These are phyloP conservation scores for Chloroceryle amazona DNA, from an alignment of 2,797 vertebrate species.

Conservation along the genomic window DNA sequence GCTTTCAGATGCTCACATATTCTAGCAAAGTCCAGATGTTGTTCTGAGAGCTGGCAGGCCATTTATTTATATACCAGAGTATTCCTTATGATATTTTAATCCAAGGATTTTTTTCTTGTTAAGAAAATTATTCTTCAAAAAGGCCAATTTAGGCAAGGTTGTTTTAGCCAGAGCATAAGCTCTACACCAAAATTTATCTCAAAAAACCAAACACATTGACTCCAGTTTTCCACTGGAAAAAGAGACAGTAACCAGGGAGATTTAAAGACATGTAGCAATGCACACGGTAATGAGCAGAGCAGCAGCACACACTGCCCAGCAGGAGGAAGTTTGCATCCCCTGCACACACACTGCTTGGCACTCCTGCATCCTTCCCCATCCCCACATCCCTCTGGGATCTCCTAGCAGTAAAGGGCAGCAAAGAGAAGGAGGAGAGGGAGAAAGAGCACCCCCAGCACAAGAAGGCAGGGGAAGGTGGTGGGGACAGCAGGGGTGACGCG, in stretches of 20 bases:
- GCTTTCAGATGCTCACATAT: not conserved
- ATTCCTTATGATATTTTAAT: not conserved
- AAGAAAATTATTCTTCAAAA: not conserved
- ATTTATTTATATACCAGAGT: not conserved
- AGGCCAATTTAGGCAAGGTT: not conserved
- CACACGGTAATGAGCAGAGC: not conserved
- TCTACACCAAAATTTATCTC: not conserved
- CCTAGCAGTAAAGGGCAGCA: not conserved
- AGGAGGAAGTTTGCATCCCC: not conserved
- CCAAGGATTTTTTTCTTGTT: not conserved
- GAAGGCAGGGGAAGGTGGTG: not conserved
- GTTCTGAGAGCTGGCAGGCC: not conserved
- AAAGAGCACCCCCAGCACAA: slow-evolving; percentile 59
- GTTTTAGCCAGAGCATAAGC: not conserved
- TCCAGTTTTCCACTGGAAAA: not conserved
- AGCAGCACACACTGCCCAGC: not conserved
- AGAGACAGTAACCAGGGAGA: not conserved
- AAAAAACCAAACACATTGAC: rapidly evolving
- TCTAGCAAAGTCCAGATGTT: not conserved
- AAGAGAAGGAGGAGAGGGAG: slow-evolving; percentile 17
- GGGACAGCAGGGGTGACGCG: slow-evolving; percentile 31
- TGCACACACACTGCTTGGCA: rapidly evolving
- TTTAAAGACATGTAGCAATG: not conserved
- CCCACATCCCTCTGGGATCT: too few species aligned
- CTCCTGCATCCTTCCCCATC: not conserved